phyloP scores from a whole-genome alignment of 2,797 vertebrate species.

The Tiaroga cobitis region DNA sequence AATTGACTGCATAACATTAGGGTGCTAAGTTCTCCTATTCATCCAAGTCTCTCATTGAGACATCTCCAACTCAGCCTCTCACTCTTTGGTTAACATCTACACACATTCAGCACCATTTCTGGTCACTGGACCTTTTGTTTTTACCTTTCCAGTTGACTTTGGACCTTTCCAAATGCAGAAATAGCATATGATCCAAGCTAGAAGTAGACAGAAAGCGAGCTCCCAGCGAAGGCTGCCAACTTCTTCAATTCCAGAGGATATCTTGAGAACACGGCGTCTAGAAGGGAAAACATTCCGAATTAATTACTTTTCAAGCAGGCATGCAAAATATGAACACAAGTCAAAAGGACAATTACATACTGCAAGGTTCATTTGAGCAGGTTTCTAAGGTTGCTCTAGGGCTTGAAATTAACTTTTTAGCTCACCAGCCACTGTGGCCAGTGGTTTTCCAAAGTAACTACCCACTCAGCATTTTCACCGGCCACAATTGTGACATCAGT shows the following conservation, averaged over 20 bases:
- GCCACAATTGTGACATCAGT: background rate
- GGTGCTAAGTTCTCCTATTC: constrained; percentile 1
- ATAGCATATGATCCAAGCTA: constrained; percentile 98
- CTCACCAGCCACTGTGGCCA: too few relatives aligned
- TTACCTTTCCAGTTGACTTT: constrained; percentile 98
- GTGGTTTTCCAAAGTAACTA: too few relatives aligned
- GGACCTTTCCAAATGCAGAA: constrained; percentile 99
- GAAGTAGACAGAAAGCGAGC: constrained; percentile 91
- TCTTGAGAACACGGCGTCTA: constrained; percentile 92
- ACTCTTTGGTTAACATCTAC: background rate
- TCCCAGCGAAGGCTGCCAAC: constrained; percentile 96
- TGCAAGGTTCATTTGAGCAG: background rate
- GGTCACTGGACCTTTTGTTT: constrained; percentile 23
- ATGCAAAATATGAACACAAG: background rate
- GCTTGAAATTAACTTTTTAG: background rate
- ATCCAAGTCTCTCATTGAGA: constrained; percentile 28
- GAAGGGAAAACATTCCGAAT: constrained; percentile 5
- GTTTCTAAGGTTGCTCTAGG: background rate
- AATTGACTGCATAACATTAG: background rate
- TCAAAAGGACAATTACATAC: background rate
- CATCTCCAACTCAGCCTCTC: constrained; percentile 23
- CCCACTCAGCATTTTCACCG: background rate
- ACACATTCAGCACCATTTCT: constrained; percentile 4
- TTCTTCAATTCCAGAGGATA: constrained; percentile 95
- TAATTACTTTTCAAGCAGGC: background rate